Percentiles rank a stretch among this genome's conserved stretches.
phyloP scores from a whole-genome alignment of 2,797 vertebrate species.

The Clarias pachynema region DNA sequence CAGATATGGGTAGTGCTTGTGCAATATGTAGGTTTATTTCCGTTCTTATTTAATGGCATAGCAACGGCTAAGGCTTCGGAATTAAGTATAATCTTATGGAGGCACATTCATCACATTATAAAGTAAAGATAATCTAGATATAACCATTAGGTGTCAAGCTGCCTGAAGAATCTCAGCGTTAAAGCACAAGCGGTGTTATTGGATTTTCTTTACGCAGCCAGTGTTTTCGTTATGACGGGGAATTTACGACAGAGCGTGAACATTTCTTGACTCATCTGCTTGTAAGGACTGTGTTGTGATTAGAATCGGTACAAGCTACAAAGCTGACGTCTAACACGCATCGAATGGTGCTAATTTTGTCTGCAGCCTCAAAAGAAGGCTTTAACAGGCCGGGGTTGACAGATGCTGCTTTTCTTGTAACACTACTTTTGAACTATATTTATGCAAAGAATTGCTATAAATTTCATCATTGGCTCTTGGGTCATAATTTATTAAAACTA shows the following conservation, averaged over 20 bases:
- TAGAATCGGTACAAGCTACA: constrained; percentile 34
- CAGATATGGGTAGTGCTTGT: background rate
- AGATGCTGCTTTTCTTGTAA: constrained; percentile 59
- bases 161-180: constrained; percentile 33
- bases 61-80: constrained; percentile 18
- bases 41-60: background rate
- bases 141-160: background rate
- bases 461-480: constrained; percentile 36
- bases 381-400: constrained; percentile 48
- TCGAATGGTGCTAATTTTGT: constrained; percentile 52
- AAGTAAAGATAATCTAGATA: background rate
- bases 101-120: constrained; percentile 25
- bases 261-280: constrained; percentile 26
- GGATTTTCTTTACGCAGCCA: background rate
- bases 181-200: constrained; percentile 55
- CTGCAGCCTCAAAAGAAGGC: constrained; percentile 48
- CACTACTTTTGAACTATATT: constrained; percentile 53
- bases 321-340: constrained; percentile 39
- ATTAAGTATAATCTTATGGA: background rate
- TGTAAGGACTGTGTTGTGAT: constrained; percentile 20
- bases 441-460: constrained; percentile 49
- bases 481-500: constrained; percentile 41
- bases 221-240: constrained; percentile 69
- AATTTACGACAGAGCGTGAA: constrained; percentile 36
- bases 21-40: background rate